These are phyloP conservation scores for Crepidodera aurea DNA, from an alignment of 2,888 invertebrate species.

Conservation along the genomic window DNA sequence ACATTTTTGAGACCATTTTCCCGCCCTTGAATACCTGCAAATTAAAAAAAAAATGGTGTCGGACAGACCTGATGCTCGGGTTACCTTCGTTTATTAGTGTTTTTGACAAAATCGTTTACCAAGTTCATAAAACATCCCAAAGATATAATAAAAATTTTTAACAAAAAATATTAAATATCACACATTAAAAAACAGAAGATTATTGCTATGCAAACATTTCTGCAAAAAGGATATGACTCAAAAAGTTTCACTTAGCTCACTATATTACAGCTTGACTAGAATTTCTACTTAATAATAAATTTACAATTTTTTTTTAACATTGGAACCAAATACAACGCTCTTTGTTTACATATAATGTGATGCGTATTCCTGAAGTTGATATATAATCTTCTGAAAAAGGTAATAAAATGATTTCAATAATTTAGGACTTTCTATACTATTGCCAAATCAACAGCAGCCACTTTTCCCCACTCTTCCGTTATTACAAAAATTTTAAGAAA, in stretches of 20 bases:
- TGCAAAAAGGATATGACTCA: slow-evolving; percentile 42
- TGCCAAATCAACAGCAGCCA: no score
- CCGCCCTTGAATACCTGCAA: no score
- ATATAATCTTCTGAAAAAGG: slow-evolving; percentile 33
- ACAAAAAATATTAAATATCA: slow-evolving; percentile 47
- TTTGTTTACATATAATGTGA: slow-evolving; percentile 11
- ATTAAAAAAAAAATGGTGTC: no score
- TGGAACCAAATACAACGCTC: slow-evolving; percentile 17
- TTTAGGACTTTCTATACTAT: no score
- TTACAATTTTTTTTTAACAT: slow-evolving; percentile 35
- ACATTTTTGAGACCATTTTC: no score
- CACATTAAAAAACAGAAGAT: slow-evolving; percentile 52
- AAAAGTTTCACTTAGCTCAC: slow-evolving; percentile 37
- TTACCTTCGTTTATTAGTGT: no score
- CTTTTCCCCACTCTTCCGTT: no score
- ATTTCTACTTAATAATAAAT: slow-evolving; percentile 38
- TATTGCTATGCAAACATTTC: slow-evolving; percentile 65
- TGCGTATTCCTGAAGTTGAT: slow-evolving; percentile 29
- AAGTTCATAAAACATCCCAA: neutral
- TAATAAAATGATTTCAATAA: no score
- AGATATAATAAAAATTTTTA: slow-evolving; percentile 35
- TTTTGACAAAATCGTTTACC: no score
- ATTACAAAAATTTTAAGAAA: no score
- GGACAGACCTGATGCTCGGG: no score
- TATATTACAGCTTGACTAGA: slow-evolving; percentile 36